phyloP scores from a whole-genome alignment of 1,140 invertebrate species.

The Aradophagus sp. region DNA sequence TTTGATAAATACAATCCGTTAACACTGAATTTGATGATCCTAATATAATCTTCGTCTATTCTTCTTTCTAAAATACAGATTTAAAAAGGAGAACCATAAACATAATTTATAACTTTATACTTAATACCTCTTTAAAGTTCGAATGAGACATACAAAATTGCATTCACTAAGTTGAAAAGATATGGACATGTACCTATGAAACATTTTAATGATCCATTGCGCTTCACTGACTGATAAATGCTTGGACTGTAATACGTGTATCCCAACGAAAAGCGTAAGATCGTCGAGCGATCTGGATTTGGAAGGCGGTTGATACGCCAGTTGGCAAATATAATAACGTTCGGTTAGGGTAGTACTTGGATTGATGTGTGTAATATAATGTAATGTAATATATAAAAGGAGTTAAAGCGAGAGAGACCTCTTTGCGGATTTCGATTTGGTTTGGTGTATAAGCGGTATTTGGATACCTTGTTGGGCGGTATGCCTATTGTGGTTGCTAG shows the following conservation, averaged over 20 bases:
- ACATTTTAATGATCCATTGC: background rate
- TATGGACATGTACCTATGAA: slow-evolving; percentile 2
- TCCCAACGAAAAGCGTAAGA: slow-evolving; percentile 22
- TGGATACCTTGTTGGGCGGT: slow-evolving; percentile 75
- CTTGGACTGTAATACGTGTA: slow-evolving; percentile 5
- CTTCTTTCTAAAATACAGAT: no score
- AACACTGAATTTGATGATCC: no score
- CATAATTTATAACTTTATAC: no score
- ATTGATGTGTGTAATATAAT: slow-evolving; percentile 28
- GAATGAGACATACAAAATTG: no score
- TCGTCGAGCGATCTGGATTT: slow-evolving; percentile 13
- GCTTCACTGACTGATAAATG: slow-evolving; percentile 1
- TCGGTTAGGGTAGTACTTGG: slow-evolving; percentile 34
- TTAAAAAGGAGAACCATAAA: no score
- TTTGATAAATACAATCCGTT: no score
- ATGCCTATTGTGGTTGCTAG: slow-evolving; percentile 76
- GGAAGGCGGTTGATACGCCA: slow-evolving; percentile 6
- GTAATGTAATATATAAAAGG: slow-evolving; percentile 43
- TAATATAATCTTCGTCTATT: no score
- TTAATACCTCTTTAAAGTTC: no score
- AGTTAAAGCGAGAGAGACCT: slow-evolving; percentile 59
- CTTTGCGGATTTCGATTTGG: slow-evolving; percentile 64
- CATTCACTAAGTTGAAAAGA: no score
- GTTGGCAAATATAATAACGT: slow-evolving; percentile 8
- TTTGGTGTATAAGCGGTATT: slow-evolving; percentile 75